phyloP scores from a whole-genome alignment of 2,113 vertebrate genomes.

The Amphiprion ocellaris region DNA sequence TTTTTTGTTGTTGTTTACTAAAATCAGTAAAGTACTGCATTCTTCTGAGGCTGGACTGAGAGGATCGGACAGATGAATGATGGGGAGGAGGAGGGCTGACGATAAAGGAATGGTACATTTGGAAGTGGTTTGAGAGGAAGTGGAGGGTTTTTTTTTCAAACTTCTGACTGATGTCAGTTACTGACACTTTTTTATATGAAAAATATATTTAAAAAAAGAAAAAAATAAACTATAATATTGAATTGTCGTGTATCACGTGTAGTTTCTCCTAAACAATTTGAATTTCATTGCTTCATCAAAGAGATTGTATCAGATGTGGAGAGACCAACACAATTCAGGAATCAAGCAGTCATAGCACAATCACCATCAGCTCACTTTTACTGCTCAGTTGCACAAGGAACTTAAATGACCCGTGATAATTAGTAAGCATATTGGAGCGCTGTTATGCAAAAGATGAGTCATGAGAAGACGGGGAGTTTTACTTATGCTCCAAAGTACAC shows the following conservation, averaged over 20 bases:
- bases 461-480: slow-evolving; percentile 11
- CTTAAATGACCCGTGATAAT: slow-evolving; percentile 4
- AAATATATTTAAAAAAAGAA: slow-evolving; percentile 61
- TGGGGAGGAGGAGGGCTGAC: slow-evolving; percentile 23
- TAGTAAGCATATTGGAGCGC: slow-evolving; percentile 13
- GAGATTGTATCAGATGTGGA: slow-evolving; percentile 40
- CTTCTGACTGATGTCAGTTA: slow-evolving; percentile 84
- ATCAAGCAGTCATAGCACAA: slow-evolving; percentile 58
- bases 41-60: slow-evolving; percentile 72
- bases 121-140: slow-evolving; percentile 77
- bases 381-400: slow-evolving; percentile 34
- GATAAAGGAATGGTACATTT: slow-evolving; percentile 83
- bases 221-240: slow-evolving; percentile 75
- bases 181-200: slow-evolving; percentile 84
- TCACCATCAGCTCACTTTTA: slow-evolving; percentile 40
- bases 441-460: slow-evolving; percentile 60
- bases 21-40: slow-evolving; percentile 83
- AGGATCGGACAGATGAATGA: slow-evolving; percentile 58
- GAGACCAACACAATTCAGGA: slow-evolving; percentile 54
- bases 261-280: slow-evolving; percentile 60
- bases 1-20: slow-evolving; percentile 79
- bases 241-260: slow-evolving; percentile 78
- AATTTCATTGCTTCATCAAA: slow-evolving; percentile 27
- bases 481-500: slow-evolving; percentile 43
- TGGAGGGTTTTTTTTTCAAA: slow-evolving; percentile 65